Conservation (phyloP, 2,113 vertebrate species). For the Papio anubis region DNA sequence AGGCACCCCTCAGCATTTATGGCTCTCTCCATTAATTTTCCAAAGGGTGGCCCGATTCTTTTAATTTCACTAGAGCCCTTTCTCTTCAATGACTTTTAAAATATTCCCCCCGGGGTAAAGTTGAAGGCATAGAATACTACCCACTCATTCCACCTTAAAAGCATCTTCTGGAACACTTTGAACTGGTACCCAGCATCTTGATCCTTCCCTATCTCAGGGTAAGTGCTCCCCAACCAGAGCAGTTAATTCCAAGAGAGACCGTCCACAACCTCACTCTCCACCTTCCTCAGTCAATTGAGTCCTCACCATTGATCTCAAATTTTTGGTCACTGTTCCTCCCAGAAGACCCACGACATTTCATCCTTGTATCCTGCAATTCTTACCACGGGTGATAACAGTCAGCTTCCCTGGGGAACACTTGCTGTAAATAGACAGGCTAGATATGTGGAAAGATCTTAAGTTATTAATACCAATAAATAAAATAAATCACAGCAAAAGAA, state of each 20-base stretch:
- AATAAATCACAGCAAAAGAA: neutral
- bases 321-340: neutral
- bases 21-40: neutral
- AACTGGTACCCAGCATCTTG: neutral
- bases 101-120: neutral
- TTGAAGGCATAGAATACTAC: neutral
- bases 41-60: neutral
- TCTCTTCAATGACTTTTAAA: neutral
- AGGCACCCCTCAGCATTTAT: too few species aligned
- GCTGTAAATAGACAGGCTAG: neutral
- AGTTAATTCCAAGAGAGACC: neutral
- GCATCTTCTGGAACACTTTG: neutral
- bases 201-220: neutral
- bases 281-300: neutral
- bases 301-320: neutral
- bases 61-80: neutral
- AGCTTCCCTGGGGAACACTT: neutral
- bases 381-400: neutral
- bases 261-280: neutral
- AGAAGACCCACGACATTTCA: neutral
- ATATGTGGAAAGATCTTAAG: neutral
- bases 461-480: constrained; percentile 3
- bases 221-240: neutral
- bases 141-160: neutral
- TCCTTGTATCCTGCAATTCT: neutral